A percentile compares a stretch with the other conserved stretches of the same genome.
Evolutionary conservation across 2,797 vertebrate genomes (phyloP).

Genomic region (Pagetopsis macropterus): DNA sequence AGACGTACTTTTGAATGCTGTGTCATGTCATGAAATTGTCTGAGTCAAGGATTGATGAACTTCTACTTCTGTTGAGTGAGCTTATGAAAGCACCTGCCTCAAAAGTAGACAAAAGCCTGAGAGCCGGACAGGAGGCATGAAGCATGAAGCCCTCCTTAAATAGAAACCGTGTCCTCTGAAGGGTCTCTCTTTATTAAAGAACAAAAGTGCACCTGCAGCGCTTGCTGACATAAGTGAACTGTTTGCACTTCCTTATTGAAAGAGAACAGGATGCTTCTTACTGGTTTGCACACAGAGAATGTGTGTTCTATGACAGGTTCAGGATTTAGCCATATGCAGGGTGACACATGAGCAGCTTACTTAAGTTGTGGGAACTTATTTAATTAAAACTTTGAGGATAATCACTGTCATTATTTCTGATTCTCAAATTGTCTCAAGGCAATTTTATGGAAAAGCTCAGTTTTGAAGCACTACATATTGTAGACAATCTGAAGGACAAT

Average conservation of each 20-base stretch:
- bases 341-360: slow-evolving; percentile 2
- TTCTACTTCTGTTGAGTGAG: slow-evolving; percentile 19
- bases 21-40: neutral
- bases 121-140: slow-evolving; percentile 31
- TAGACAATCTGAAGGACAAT: neutral
- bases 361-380: neutral
- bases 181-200: neutral
- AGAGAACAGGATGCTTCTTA: slow-evolving; percentile 25
- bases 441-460: neutral
- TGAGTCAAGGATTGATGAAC: slow-evolving; percentile 23
- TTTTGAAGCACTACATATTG: neutral
- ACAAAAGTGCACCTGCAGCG: slow-evolving; percentile 46
- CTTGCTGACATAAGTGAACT: slow-evolving; percentile 24
- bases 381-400: neutral
- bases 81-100: slow-evolving; percentile 36
- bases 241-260: slow-evolving; percentile 35
- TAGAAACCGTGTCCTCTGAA: slow-evolving; percentile 37
- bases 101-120: slow-evolving; percentile 23
- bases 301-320: neutral
- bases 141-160: slow-evolving; percentile 37
- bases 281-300: neutral
- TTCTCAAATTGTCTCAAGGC: neutral
- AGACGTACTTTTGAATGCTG: slow-evolving; percentile 10
- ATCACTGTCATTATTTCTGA: neutral
- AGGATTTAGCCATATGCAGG: neutral